Conservation (phyloP, 2,797 vertebrate species). For the Poeciliopsis turneri region DNA sequence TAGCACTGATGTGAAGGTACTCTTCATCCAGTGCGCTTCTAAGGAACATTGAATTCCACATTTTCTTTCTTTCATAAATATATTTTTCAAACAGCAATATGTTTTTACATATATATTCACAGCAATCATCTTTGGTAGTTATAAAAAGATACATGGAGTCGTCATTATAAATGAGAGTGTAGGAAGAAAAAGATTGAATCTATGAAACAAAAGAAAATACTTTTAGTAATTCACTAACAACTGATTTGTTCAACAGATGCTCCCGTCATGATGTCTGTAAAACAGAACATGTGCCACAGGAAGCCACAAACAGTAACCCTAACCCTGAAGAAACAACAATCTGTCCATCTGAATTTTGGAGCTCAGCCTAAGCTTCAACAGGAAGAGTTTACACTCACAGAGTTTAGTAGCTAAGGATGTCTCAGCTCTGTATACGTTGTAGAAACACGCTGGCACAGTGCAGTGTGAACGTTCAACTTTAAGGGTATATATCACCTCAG, state of each 20-base stretch:
- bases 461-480: slow-evolving; percentile 35
- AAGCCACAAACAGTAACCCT: slow-evolving; percentile 8
- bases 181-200: not conserved
- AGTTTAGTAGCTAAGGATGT: slow-evolving; percentile 2
- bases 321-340: slow-evolving; percentile 3
- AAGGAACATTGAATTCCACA: not conserved
- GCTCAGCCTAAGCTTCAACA: not conserved
- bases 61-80: not conserved
- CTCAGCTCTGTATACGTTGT: slow-evolving; percentile 10
- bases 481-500: slow-evolving; percentile 59
- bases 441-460: slow-evolving; percentile 6
- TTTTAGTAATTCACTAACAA: not conserved
- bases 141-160: not conserved
- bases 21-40: not conserved
- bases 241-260: not conserved
- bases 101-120: not conserved
- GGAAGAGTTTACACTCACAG: slow-evolving; percentile 3
- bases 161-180: not conserved
- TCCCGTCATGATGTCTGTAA: slow-evolving; percentile 1
- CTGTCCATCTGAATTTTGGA: slow-evolving; percentile 1
- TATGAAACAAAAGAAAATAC: not conserved
- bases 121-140: not conserved
- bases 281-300: slow-evolving; percentile 10
- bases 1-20: not conserved
- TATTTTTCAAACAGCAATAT: not conserved